These are phyloP conservation scores for Asteroscopus sphinx DNA, from an alignment of 2,888 invertebrate genomes.

Conservation along the genomic window DNA sequence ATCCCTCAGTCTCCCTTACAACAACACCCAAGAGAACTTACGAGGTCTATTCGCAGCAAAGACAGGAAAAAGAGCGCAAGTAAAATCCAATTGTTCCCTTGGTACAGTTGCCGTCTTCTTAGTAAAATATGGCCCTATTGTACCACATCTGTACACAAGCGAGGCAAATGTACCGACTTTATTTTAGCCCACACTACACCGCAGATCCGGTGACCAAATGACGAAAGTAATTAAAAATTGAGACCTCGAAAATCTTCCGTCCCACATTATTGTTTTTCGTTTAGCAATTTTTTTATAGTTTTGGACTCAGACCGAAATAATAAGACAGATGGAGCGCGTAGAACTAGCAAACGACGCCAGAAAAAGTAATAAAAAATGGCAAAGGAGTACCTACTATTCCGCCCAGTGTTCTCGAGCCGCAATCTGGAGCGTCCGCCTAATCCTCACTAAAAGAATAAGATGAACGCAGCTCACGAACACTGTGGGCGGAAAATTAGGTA, in stretches of 20 bases:
- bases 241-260: conserved; percentile 27
- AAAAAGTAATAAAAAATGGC: too few species aligned
- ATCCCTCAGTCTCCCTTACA: conserved; percentile 25
- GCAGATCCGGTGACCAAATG: conserved; percentile 52
- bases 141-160: conserved; percentile 14
- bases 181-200: conserved; percentile 48
- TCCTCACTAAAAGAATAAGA: too few species aligned
- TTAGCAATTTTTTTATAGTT: conserved; percentile 18
- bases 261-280: conserved; percentile 14
- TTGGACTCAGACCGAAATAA: too few species aligned
- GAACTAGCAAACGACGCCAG: too few species aligned
- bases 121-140: conserved; percentile 34
- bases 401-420: too few species aligned
- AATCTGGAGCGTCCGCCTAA: too few species aligned
- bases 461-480: too few species aligned
- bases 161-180: conserved; percentile 35
- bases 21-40: conserved; percentile 28
- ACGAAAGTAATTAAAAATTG: conserved; percentile 64
- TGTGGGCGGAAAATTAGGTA: too few species aligned
- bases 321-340: too few species aligned
- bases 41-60: conserved; percentile 33
- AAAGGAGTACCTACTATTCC: too few species aligned
- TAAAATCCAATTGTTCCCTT: conserved; percentile 39
- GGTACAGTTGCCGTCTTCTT: conserved; percentile 25
- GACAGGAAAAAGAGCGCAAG: conserved; percentile 38